phyloP scores from a whole-genome alignment of 1,140 invertebrate species.

The Watersipora subatra region DNA sequence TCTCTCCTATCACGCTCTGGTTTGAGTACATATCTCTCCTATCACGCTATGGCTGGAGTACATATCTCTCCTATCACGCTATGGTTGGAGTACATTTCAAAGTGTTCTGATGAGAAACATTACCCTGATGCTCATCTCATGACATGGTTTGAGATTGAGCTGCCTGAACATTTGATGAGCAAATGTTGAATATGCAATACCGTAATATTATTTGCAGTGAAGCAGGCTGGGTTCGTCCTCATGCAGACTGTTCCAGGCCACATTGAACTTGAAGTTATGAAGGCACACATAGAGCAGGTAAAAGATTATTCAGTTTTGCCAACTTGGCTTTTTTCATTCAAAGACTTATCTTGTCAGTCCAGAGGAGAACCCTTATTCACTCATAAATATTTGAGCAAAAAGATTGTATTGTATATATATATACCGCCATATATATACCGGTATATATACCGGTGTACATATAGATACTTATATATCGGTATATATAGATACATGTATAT shows the following conservation, averaged over 20 bases:
- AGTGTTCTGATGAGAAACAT: not conserved
- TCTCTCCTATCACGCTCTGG: too few species aligned
- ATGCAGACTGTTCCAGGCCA: constrained; percentile 40
- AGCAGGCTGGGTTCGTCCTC: constrained; percentile 39
- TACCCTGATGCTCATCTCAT: not conserved
- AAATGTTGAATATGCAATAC: not conserved
- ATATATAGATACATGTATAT: not conserved
- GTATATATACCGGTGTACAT: not conserved
- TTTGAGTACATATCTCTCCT: too few species aligned
- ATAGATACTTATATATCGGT: not conserved
- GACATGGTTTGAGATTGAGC: not conserved
- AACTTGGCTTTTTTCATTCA: not conserved
- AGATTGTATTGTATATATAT: not conserved
- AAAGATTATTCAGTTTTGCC: not conserved
- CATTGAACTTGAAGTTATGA: constrained; percentile 31
- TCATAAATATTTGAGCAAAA: not conserved
- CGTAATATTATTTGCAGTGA: constrained; percentile 17
- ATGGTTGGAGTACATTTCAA: not conserved
- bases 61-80: too few species aligned
- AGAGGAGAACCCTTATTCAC: not conserved
- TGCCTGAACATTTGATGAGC: not conserved
- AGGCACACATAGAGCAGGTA: not conserved
- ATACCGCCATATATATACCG: not conserved
- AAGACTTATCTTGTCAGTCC: not conserved
- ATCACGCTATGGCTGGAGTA: too few species aligned